Percentiles rank a stretch among this genome's conserved stretches.
These are phyloP conservation scores for Nephrotoma guestfalica DNA, from an alignment of 2,888 invertebrate species.

Conservation along the genomic window DNA sequence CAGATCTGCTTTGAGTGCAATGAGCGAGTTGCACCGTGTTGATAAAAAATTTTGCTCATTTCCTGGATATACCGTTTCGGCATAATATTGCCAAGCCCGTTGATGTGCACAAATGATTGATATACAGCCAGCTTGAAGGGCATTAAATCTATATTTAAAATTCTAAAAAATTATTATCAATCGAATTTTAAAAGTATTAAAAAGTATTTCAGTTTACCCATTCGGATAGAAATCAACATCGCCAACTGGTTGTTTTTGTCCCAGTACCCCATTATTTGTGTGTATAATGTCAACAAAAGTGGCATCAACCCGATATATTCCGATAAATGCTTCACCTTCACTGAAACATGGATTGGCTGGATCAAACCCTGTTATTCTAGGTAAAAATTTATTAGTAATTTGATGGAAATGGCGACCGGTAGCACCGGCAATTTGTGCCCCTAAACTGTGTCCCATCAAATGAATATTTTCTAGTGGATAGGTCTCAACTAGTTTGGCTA, in stretches of 20 bases:
- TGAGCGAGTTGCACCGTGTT: conserved; percentile 19
- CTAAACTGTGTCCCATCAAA: conserved; percentile 19
- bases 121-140: conserved; percentile 22
- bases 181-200: background rate
- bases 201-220: conserved; percentile 13
- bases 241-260: conserved; percentile 22
- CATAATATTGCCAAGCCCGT: conserved; percentile 23
- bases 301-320: conserved; percentile 24
- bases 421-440: conserved; percentile 27
- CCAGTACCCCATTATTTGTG: conserved; percentile 24
- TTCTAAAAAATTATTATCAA: background rate
- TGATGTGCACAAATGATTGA: conserved; percentile 22
- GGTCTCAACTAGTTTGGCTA: conserved; percentile 2
- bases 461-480: conserved; percentile 10
- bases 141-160: background rate
- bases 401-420: conserved; percentile 23
- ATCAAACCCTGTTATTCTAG: conserved; percentile 27
- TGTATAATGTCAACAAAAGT: conserved; percentile 26
- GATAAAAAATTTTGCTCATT: conserved; percentile 21
- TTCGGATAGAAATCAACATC: conserved; percentile 28
- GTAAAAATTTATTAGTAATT: conserved; percentile 20
- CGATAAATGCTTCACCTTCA: conserved; percentile 19
- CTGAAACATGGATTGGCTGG: conserved; percentile 30
- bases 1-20: conserved; percentile 17
- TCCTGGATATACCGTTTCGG: conserved; percentile 23